phyloP scores from a whole-genome alignment of 2,888 invertebrate species.

The Drosophila neotestacea region DNA sequence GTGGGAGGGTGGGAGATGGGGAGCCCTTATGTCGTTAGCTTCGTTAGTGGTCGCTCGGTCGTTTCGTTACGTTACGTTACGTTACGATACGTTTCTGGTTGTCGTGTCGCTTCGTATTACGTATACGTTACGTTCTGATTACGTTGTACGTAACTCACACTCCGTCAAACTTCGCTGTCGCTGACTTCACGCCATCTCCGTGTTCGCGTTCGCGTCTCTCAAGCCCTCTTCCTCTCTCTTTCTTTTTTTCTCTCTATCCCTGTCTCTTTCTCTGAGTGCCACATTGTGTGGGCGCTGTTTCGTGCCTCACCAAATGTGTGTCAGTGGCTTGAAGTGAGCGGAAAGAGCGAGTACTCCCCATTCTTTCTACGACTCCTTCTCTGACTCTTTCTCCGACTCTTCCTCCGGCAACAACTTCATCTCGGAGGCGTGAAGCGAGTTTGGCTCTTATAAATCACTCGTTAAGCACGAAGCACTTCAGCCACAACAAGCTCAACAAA shows the following conservation, averaged over 20 bases:
- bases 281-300: conserved; percentile 46
- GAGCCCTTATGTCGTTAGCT: conserved; percentile 59
- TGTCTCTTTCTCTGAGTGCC: conserved; percentile 15
- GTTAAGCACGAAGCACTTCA: conserved; percentile 75
- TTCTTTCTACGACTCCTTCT: background rate
- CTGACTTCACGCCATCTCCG: conserved; percentile 46
- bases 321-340: conserved; percentile 68
- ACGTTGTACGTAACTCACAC: conserved; percentile 41
- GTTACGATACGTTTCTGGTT: conserved; percentile 14
- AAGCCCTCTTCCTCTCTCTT: background rate
- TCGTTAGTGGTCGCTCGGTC: conserved; percentile 56
- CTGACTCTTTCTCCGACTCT: conserved; percentile 17
- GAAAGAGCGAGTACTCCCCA: conserved; percentile 14
- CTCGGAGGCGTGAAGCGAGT: conserved; percentile 6
- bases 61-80: conserved; percentile 14
- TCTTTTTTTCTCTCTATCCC: conserved; percentile 4
- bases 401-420: conserved; percentile 18
- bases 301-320: conserved; percentile 74
- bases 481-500: conserved; percentile 26
- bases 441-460: conserved; percentile 59
- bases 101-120: conserved; percentile 29
- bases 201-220: conserved; percentile 5
- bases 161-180: conserved; percentile 43
- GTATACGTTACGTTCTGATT: conserved; percentile 47
- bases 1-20: background rate